Evolutionary conservation across 1,140 invertebrate genomes (phyloP).

Genomic region (Mizuhopecten yessoensis): DNA sequence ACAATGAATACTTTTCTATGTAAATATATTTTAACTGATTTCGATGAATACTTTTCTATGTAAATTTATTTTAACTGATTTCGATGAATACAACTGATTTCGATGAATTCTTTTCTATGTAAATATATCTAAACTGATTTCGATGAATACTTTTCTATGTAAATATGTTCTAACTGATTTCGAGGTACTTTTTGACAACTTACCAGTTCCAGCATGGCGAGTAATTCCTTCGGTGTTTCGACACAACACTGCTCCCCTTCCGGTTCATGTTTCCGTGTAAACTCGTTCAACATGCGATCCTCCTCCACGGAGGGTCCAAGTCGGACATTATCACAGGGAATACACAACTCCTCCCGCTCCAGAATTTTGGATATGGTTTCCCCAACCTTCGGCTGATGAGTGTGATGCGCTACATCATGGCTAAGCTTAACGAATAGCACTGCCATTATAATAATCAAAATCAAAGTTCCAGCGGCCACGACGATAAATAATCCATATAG

Average conservation of each 20-base stretch:
- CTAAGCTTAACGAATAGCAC: slow-evolving; percentile 72
- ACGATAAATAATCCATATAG: slow-evolving; percentile 69
- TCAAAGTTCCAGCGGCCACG: slow-evolving; percentile 67
- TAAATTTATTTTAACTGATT: too few relatives aligned
- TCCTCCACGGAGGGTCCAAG: slow-evolving; percentile 74
- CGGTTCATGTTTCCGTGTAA: slow-evolving; percentile 62
- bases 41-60: too few relatives aligned
- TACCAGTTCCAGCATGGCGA: slow-evolving; percentile 74
- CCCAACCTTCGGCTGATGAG: slow-evolving; percentile 76
- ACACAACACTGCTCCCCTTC: slow-evolving; percentile 73
- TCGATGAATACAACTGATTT: too few relatives aligned
- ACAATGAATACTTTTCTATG: too few relatives aligned
- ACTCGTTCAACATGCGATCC: slow-evolving; percentile 69
- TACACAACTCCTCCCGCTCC: slow-evolving; percentile 72
- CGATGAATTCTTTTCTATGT: too few relatives aligned
- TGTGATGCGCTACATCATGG: slow-evolving; percentile 72
- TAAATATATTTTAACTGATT: too few relatives aligned
- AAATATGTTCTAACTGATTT: too few relatives aligned
- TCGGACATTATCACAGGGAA: slow-evolving; percentile 71
- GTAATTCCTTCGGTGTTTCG: slow-evolving; percentile 70
- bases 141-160: too few relatives aligned
- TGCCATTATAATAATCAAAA: slow-evolving; percentile 70
- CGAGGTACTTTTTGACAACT: too few relatives aligned
- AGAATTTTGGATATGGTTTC: slow-evolving; percentile 73
- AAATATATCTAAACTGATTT: too few relatives aligned